Conservation (phyloP, 1,140 invertebrate species). For the Pogonognathellus flavescens region DNA sequence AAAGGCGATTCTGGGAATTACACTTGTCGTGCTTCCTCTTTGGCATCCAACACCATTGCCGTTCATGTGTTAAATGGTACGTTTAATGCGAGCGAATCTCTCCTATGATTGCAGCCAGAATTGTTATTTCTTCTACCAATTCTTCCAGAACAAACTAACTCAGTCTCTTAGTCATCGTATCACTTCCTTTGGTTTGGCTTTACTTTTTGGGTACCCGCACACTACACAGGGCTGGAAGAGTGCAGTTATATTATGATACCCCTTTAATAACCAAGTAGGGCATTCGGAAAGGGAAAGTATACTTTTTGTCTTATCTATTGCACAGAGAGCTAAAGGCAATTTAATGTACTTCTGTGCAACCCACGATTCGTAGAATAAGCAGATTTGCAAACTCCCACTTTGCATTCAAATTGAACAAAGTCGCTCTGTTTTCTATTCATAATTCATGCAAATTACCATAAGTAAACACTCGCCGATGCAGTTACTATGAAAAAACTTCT, state of each 20-base stretch:
- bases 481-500: too few species aligned
- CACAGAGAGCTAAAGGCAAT: slow-evolving; percentile 7
- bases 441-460: too few species aligned
- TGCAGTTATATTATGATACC: too few species aligned
- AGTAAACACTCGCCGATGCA: too few species aligned
- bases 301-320: neutral
- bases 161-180: too few species aligned
- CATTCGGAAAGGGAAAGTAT: slow-evolving; percentile 3
- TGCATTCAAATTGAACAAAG: neutral
- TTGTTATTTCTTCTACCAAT: slow-evolving; percentile 5
- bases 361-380: neutral
- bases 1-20: slow-evolving; percentile 72
- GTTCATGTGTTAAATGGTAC: slow-evolving; percentile 75
- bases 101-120: slow-evolving; percentile 39
- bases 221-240: too few species aligned
- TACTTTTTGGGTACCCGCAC: too few species aligned
- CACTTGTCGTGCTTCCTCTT: slow-evolving; percentile 70
- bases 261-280: neutral
- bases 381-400: neutral
- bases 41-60: slow-evolving; percentile 71
- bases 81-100: slow-evolving; percentile 52
- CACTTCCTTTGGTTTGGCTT: too few species aligned
- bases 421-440: too few species aligned
- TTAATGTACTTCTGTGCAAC: slow-evolving; percentile 20
- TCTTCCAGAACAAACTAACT: too few species aligned